A percentile compares a stretch with the other conserved stretches of the same genome.
These are phyloP conservation scores for Tachysurus vachellii DNA, from an alignment of 2,113 vertebrate genomes.

Conservation along the genomic window DNA sequence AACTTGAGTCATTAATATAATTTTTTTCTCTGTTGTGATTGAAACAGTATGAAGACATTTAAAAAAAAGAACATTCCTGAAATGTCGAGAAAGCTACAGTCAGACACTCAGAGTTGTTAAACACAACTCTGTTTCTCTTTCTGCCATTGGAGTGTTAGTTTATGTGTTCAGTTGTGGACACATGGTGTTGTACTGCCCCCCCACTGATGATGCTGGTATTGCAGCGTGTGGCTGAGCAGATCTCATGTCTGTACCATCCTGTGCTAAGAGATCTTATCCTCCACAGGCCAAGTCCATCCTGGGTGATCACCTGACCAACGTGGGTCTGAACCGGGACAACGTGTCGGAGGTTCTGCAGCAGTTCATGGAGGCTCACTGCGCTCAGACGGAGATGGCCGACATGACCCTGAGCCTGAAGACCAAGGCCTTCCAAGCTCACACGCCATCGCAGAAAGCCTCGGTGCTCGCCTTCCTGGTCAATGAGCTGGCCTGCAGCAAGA, in stretches of 20 bases:
- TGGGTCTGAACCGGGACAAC: slow-evolving; percentile 96
- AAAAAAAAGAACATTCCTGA: too few relatives aligned
- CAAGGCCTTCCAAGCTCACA: slow-evolving; percentile 96
- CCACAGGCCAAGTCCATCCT: slow-evolving; percentile 92
- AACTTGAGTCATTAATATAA: too few relatives aligned
- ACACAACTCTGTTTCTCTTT: background rate
- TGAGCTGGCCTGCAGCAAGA: slow-evolving; percentile 93
- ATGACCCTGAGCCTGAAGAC: slow-evolving; percentile 87
- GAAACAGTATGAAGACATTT: too few relatives aligned
- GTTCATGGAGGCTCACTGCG: slow-evolving; percentile 93
- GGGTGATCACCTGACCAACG: slow-evolving; percentile 92
- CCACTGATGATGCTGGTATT: background rate
- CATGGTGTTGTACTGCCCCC: background rate
- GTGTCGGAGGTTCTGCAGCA: slow-evolving; percentile 98
- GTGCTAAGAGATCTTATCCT: slow-evolving; percentile 13
- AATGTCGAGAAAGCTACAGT: too few relatives aligned
- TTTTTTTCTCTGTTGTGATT: too few relatives aligned
- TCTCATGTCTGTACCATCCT: background rate
- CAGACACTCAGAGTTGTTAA: too few relatives aligned
- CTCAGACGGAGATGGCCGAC: slow-evolving; percentile 83
- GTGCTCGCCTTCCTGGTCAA: slow-evolving; percentile 91
- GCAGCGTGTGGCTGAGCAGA: background rate
- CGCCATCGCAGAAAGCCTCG: slow-evolving; percentile 90
- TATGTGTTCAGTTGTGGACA: background rate
- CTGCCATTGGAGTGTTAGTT: background rate